Evolutionary conservation across 1,140 invertebrate species (phyloP), one percentile per base, ranked within the genome.

Genomic region (Argopecten irradians): DNA sequence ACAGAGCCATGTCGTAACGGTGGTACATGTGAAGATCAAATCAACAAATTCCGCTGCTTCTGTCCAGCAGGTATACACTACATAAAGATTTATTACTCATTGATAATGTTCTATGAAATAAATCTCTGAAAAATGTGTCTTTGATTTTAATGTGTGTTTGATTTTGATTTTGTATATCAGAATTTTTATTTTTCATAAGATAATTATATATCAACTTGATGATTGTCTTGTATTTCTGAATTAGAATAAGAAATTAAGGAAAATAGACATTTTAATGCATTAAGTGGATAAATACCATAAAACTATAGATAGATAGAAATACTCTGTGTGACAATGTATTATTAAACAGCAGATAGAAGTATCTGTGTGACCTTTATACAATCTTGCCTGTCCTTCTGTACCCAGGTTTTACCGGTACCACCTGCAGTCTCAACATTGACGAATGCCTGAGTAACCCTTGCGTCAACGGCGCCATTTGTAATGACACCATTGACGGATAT

Each of bases 361-460:
- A 32, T 87, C 55, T 89, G 89, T 16, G 92, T 91, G 85, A 41
- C 83, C 2, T 86, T 87, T 86, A 32, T 85, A 33, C 84, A 55
- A 84, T 85, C 84, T 33, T 28, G 28, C 7, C 28, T 34, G 83
- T 92, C 87, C 86, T 96, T 96, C 89, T 99, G 98, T 94, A 98
- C 92, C 97, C 97, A 2, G 98, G 98, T 19, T 95, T 90, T 90
- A 92, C 93, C 3, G 94, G 94, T 32, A 33, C 13, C 0, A 90
- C 84, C 34, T 95, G 95, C 89, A 91, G 92, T 32, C 19, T 46
- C 7, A 88, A 94, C 34, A 91, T 94, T 16, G 90, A 94, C 88
- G 94, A 99, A 94, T 99, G 99, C 95, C 97, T 97, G n/a, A 98
- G 99, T 94, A 97, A 97, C 94, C 98, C 98, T 1, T 94, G 94